Base-by-base conservation (phyloP, 2,888 invertebrate species). In the Eledone cirrhosa region DNA sequence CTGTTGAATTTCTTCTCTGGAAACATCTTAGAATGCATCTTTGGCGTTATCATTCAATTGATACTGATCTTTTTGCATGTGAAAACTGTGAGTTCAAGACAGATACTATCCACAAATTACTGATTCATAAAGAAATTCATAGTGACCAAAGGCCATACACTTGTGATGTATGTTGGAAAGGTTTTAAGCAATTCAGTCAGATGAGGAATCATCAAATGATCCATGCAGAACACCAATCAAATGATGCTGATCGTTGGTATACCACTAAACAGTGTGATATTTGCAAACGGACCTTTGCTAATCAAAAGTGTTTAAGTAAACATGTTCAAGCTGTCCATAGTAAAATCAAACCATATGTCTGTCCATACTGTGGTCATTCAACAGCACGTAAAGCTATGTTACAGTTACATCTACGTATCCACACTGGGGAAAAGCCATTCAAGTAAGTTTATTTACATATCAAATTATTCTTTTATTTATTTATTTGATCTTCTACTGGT, bases 401-500 rank as follows among this genome's bases (percentile, higher is more conserved):
- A 33, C 93, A 93, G 82, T 91, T 94, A 86, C 95, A 95, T 89
- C 91, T 94, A 84, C 90, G 95, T 75, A 93, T 93, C 74, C 95
- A 95, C 90, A 94, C 94, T 85, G 95, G 94, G 72, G 94, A 94
- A 87, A 95, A 95, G 88, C 95, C 95, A 0, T 95, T 94, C 90
- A 89, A 87, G 90, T 90, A 81, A 85, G 87, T 83, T 48, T 31
- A 75, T 27, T 65, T 11, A 63, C 16, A 16, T 65, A 14, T 65
- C 3, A 3, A 24, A 14, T 65, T 24, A 8, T 24, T 4, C 24
- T 22, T 24, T 5, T 65, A 2, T 5, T 5, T 24, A 14, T 24
- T 24, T 24, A 65, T 14, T 65, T 5, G 11, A 24, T 24, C 11
- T 65, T 24, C 1, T 1, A 65, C 19, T n/a, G n/a, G n/a, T n/a